A percentile compares a stretch with the other conserved stretches of the same genome.
These are phyloP conservation scores for Lumbricus terrestris DNA, from an alignment of 2,888 invertebrate genomes.

Conservation along the genomic window DNA sequence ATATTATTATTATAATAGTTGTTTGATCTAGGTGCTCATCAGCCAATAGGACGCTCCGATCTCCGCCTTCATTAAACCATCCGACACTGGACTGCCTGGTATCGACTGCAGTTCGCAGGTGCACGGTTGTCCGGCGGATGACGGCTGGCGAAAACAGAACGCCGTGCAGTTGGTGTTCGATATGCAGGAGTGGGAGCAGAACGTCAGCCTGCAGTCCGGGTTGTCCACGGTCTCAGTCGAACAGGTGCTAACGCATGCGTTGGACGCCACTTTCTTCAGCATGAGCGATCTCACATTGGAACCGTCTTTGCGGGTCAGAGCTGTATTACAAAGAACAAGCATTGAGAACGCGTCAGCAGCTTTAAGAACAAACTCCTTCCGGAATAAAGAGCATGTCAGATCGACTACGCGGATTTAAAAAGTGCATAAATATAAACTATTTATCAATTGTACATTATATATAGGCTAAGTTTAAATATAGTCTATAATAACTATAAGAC, in stretches of 20 bases:
- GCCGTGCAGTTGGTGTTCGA: background rate
- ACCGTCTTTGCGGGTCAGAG: background rate
- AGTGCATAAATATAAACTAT: too few species aligned
- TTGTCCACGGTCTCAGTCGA: background rate
- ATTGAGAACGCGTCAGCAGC: too few species aligned
- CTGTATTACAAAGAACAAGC: background rate
- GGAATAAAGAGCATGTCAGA: too few species aligned
- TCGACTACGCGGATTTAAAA: too few species aligned
- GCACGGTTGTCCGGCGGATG: background rate
- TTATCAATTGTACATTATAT: too few species aligned
- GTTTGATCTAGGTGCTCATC: background rate
- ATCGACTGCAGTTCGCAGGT: background rate
- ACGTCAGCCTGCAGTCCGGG: background rate
- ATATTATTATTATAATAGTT: too few species aligned
- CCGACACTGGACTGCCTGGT: background rate
- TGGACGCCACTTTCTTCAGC: background rate
- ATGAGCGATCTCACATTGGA: background rate
- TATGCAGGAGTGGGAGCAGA: background rate
- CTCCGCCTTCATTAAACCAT: background rate
- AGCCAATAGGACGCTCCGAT: background rate
- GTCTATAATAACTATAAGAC: too few species aligned
- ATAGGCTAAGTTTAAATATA: too few species aligned
- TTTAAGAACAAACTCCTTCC: background rate
- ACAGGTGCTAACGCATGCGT: background rate
- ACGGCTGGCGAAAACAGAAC: background rate